phyloP scores from a whole-genome alignment of 1,140 invertebrate species.

The Reticulitermes speratus region DNA sequence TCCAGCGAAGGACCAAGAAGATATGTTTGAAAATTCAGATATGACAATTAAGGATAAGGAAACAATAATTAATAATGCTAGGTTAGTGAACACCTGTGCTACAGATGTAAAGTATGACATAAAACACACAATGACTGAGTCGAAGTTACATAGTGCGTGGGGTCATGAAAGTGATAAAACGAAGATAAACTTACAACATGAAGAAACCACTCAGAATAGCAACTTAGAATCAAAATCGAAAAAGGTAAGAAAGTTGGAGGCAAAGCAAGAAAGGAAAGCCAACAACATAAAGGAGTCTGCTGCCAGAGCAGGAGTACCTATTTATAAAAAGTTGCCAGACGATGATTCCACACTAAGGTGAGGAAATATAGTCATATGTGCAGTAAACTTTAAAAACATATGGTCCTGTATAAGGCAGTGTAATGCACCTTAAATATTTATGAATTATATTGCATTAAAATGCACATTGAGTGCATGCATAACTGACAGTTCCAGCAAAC shows the following conservation, averaged over 20 bases:
- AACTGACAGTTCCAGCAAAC: not conserved
- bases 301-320: constrained; percentile 42
- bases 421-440: not conserved
- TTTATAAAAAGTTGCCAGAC: constrained; percentile 55
- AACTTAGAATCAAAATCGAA: not conserved
- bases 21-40: not conserved
- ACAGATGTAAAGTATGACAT: constrained; percentile 26
- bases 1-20: not conserved
- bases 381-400: not conserved
- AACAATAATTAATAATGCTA: not conserved
- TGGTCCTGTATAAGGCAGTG: not conserved
- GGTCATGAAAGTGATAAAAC: not conserved
- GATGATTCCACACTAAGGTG: constrained; percentile 54
- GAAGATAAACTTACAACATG: not conserved
- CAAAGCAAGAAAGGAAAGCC: constrained; percentile 36
- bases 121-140: constrained; percentile 1
- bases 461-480: not conserved
- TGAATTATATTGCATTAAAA: not conserved
- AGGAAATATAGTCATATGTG: constrained; percentile 31
- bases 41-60: not conserved
- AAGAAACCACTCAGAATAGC: not conserved
- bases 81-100: not conserved
- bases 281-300: constrained; percentile 43
- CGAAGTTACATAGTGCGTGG: too few relatives aligned
- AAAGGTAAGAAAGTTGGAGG: not conserved